Evolutionary conservation across 64 coral and sea anemone species (phyloP).

Genomic region (Acropora yongei): DNA sequence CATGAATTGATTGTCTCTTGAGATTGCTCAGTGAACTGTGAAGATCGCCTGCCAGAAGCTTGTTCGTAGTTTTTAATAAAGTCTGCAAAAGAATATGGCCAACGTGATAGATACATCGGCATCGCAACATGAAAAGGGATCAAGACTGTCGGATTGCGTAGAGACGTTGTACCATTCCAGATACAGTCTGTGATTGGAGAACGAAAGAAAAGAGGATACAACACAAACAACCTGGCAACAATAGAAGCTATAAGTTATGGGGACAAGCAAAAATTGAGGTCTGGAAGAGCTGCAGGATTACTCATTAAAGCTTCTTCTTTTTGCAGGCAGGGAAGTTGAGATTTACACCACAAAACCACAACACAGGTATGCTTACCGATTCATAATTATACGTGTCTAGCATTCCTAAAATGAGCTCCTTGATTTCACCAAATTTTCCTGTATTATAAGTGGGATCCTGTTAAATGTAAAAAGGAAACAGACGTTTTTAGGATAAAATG

Average conservation of each 20-base stretch:
- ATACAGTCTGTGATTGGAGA: no score
- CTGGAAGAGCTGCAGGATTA: no score
- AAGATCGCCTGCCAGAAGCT: slow-evolving; percentile 80
- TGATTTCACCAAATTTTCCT: slow-evolving; percentile 97
- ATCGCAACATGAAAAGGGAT: no score
- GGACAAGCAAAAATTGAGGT: no score
- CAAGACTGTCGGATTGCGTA: no score
- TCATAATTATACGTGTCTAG: slow-evolving; percentile 97
- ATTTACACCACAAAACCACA: neutral
- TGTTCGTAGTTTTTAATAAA: slow-evolving; percentile 90
- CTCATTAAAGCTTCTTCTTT: no score
- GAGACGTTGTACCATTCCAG: no score
- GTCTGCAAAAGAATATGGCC: slow-evolving; percentile 56
- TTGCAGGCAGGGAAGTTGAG: neutral
- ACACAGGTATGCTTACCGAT: slow-evolving; percentile 46
- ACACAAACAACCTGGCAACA: no score
- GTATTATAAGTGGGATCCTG: slow-evolving; percentile 92
- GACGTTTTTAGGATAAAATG: neutral
- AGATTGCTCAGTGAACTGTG: slow-evolving; percentile 84
- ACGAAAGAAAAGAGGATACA: no score
- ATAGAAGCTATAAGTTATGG: no score
- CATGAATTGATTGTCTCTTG: slow-evolving; percentile 53
- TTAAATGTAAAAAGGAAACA: neutral
- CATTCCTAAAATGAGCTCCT: slow-evolving; percentile 97
- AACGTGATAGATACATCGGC: neutral